Percentiles rank a stretch among this genome's conserved stretches.
phyloP scores from a whole-genome alignment of 2,797 vertebrate species.

The Hybognathus amarus region DNA sequence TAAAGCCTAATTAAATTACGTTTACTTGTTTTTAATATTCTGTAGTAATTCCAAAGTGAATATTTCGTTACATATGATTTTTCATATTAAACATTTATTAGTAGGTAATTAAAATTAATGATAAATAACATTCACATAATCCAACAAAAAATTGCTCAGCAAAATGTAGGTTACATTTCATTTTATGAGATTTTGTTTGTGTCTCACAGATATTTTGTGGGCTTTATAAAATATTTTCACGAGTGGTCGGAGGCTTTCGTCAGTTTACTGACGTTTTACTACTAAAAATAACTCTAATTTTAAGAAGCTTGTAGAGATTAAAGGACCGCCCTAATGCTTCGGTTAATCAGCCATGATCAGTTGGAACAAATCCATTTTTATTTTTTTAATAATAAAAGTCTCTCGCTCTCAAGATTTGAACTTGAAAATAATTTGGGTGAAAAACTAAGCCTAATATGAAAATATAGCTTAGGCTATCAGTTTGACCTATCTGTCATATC shows the following conservation, averaged over 20 bases:
- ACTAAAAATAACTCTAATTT: conserved; percentile 4
- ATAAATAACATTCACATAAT: neutral
- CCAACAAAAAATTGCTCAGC: neutral
- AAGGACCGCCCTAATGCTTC: neutral
- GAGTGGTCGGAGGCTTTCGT: neutral
- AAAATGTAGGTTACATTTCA: neutral
- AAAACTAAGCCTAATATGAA: neutral
- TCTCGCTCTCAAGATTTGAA: neutral
- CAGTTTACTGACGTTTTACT: neutral
- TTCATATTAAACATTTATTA: neutral
- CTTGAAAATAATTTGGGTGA: neutral
- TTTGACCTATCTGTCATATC: neutral
- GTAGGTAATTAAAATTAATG: neutral
- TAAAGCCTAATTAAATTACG: neutral
- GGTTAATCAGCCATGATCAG: neutral
- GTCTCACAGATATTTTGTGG: neutral
- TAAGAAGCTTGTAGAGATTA: neutral
- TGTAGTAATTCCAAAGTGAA: neutral
- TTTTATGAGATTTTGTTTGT: neutral
- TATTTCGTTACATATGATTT: neutral
- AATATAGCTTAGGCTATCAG: neutral
- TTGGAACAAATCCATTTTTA: too few species aligned
- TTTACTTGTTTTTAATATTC: neutral
- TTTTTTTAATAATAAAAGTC: neutral
- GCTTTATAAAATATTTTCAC: neutral